These are phyloP conservation scores for Syngnathus scovelli DNA, from an alignment of 2,113 vertebrate species.

Conservation along the genomic window DNA sequence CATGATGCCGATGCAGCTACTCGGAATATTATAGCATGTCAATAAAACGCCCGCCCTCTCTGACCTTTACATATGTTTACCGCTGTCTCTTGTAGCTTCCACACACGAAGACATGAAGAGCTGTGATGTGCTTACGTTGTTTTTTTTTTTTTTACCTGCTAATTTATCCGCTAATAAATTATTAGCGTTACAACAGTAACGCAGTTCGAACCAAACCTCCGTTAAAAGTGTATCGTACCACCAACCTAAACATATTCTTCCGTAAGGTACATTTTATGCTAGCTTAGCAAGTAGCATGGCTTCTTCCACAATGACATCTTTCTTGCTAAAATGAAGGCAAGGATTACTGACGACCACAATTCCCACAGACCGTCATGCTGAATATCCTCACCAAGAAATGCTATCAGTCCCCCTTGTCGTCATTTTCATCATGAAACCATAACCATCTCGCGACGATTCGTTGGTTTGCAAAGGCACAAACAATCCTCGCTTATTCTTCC, in stretches of 20 bases:
- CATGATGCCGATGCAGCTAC: slow-evolving; percentile 32
- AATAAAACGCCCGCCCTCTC: slow-evolving; percentile 34
- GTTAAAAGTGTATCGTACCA: background rate
- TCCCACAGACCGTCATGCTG: background rate
- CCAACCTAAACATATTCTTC: background rate
- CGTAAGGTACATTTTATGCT: background rate
- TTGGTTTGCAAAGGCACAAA: slow-evolving; percentile 25
- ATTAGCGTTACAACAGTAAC: too few relatives aligned
- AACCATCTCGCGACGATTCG: slow-evolving; percentile 16
- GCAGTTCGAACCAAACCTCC: too few relatives aligned
- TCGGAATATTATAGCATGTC: slow-evolving; percentile 44
- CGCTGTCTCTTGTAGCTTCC: slow-evolving; percentile 10
- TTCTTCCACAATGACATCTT: background rate
- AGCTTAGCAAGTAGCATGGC: background rate
- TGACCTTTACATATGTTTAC: slow-evolving; percentile 46
- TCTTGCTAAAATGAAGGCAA: background rate
- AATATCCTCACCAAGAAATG: background rate
- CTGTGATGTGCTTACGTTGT: too few relatives aligned
- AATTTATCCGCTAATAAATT: too few relatives aligned
- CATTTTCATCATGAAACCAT: slow-evolving; percentile 14
- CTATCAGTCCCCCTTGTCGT: background rate
- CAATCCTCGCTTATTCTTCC: slow-evolving; percentile 62
- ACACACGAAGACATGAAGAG: slow-evolving; percentile 7
- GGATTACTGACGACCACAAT: background rate
- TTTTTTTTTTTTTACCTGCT: background rate